A percentile compares a stretch with the other conserved stretches of the same genome.
These are phyloP conservation scores for Diorhabda elongata DNA, from an alignment of 1,140 invertebrate species.

Conservation along the genomic window DNA sequence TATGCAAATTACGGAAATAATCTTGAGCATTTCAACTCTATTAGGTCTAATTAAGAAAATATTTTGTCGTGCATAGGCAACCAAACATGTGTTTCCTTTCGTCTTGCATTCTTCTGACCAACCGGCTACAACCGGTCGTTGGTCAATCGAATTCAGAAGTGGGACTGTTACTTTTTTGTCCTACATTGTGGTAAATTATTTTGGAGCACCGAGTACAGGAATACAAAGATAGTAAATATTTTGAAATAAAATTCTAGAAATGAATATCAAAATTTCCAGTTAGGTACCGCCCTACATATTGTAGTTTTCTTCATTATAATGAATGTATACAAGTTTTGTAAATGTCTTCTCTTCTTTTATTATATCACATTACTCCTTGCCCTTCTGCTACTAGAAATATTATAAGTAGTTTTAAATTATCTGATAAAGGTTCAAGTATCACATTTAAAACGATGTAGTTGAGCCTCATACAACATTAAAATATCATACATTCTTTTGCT, in stretches of 20 bases:
- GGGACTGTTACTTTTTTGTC: neutral
- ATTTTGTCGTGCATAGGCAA: conserved; percentile 2
- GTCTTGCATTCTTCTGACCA: neutral
- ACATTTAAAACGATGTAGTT: too few relatives aligned
- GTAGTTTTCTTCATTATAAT: neutral
- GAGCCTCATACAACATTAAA: too few relatives aligned
- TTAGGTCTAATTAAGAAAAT: conserved; percentile 3
- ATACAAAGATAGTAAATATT: neutral
- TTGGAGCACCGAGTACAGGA: neutral
- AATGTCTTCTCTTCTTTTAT: neutral
- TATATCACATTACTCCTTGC: neutral
- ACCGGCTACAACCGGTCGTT: neutral
- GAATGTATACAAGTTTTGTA: neutral
- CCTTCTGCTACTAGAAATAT: too few relatives aligned
- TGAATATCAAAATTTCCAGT: neutral
- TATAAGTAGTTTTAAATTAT: too few relatives aligned
- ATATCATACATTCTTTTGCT: too few relatives aligned
- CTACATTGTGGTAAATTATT: neutral
- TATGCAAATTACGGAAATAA: neutral
- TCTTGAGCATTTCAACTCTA: neutral
- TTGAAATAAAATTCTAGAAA: neutral
- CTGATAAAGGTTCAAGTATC: too few relatives aligned
- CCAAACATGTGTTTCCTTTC: conserved; percentile 1
- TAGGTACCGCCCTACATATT: neutral
- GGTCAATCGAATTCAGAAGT: neutral